Evolutionary conservation across 2,888 invertebrate species (phyloP).

Genomic region (Athalia cordata): DNA sequence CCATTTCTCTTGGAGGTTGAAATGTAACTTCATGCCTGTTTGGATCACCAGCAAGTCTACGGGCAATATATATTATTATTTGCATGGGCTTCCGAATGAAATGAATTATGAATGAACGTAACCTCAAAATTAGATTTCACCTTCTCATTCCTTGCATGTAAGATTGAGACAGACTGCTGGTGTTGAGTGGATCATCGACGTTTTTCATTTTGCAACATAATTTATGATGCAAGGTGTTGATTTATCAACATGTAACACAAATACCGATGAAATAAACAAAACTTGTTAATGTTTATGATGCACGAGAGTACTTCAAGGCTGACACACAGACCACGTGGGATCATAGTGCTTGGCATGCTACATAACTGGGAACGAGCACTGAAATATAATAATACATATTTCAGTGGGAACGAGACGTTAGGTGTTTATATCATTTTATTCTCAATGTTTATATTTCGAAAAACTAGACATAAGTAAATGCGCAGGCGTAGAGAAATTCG

Average conservation of each 20-base stretch:
- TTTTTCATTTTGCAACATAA: neutral
- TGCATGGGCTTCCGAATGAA: too few species aligned
- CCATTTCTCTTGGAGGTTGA: slow-evolving; percentile 50
- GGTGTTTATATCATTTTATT: too few species aligned
- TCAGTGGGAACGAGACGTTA: too few species aligned
- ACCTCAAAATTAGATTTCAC: slow-evolving; percentile 13
- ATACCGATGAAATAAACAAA: neutral
- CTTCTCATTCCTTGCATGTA: slow-evolving; percentile 24
- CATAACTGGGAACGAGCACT: too few species aligned
- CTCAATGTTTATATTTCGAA: neutral
- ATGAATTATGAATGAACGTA: neutral
- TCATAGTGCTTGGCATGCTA: too few species aligned
- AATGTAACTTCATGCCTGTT: slow-evolving; percentile 37
- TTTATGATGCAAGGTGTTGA: neutral
- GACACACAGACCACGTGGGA: too few species aligned
- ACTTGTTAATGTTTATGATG: too few species aligned
- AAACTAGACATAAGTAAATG: neutral
- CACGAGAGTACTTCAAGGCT: too few species aligned
- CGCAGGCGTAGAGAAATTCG: slow-evolving; percentile 34
- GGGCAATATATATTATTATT: neutral
- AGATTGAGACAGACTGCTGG: slow-evolving; percentile 13
- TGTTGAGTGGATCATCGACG: neutral
- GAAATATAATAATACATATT: too few species aligned
- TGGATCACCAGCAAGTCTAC: slow-evolving; percentile 15
- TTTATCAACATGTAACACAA: neutral